Percentiles rank a stretch among this genome's conserved stretches.
phyloP scores from a whole-genome alignment of 2,113 vertebrate genomes.

The Sterrhoptilus dennistouni region DNA sequence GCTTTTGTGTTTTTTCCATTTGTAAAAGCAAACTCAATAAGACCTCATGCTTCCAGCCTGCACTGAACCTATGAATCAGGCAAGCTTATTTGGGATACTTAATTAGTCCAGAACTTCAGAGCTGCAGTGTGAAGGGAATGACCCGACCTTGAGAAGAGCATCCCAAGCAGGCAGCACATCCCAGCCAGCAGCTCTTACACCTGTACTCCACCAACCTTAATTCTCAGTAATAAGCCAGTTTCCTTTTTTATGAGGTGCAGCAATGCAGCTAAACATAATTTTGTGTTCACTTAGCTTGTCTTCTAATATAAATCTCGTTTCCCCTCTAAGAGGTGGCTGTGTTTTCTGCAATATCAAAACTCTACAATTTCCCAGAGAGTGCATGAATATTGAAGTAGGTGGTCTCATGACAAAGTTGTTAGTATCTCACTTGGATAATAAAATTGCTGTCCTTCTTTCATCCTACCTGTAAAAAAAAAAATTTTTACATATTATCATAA shows the following conservation, averaged over 20 bases:
- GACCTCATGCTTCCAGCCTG: neutral
- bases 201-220: neutral
- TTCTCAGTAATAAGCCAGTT: neutral
- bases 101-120: neutral
- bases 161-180: rapidly evolving
- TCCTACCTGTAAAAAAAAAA: neutral
- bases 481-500: neutral
- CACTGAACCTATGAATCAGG: neutral
- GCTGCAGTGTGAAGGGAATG: neutral
- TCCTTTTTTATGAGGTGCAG: neutral
- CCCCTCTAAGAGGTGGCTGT: neutral
- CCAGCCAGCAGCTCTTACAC: neutral
- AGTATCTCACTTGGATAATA: neutral
- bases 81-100: too few species aligned
- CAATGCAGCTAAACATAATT: neutral
- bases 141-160: rapidly evolving
- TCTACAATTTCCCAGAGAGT: neutral
- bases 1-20: neutral
- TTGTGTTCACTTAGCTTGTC: rapidly evolving
- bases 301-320: neutral
- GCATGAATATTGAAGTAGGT: neutral
- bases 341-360: neutral
- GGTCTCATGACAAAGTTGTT: neutral
- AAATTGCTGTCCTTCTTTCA: neutral
- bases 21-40: neutral